Conservation (phyloP, 1,140 invertebrate species). For the Hormaphis cornu region DNA sequence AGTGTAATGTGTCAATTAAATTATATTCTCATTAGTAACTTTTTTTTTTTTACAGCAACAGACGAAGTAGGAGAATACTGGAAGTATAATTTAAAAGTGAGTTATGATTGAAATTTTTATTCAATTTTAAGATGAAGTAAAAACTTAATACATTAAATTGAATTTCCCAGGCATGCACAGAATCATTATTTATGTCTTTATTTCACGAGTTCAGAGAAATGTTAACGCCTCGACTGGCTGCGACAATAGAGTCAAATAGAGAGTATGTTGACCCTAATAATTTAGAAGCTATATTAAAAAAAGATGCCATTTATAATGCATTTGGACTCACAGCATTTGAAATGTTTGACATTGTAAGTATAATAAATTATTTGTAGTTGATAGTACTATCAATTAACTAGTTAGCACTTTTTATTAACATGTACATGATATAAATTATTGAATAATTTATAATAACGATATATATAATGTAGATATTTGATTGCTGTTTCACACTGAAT, state of each 20-base stretch:
- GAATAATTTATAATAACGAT: too few relatives aligned
- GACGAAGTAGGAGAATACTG: conserved; percentile 83
- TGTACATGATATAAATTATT: too few relatives aligned
- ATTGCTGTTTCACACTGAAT: too few relatives aligned
- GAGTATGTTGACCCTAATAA: conserved; percentile 56
- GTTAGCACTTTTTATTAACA: too few relatives aligned
- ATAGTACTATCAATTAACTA: too few relatives aligned
- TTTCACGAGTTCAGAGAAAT: conserved; percentile 68
- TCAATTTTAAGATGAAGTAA: background rate
- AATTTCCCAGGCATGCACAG: conserved; percentile 67
- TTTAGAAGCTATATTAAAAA: conserved; percentile 66
- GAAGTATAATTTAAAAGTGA: conserved; percentile 80
- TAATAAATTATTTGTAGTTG: background rate
- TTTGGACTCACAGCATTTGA: conserved; percentile 82
- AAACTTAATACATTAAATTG: conserved; percentile 24
- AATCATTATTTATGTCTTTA: conserved; percentile 71
- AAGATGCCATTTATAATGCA: conserved; percentile 93
- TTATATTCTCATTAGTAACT: background rate
- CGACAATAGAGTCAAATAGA: conserved; percentile 56
- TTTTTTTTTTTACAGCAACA: conserved; percentile 46
- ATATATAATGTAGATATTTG: too few relatives aligned
- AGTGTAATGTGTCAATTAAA: background rate
- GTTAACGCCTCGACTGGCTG: conserved; percentile 63
- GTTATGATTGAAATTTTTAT: conserved; percentile 37
- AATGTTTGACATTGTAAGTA: conserved; percentile 75